These are phyloP conservation scores for Holothuria scabra DNA, from an alignment of 53 echinoderm and acorn worm genomes.

Conservation along the genomic window DNA sequence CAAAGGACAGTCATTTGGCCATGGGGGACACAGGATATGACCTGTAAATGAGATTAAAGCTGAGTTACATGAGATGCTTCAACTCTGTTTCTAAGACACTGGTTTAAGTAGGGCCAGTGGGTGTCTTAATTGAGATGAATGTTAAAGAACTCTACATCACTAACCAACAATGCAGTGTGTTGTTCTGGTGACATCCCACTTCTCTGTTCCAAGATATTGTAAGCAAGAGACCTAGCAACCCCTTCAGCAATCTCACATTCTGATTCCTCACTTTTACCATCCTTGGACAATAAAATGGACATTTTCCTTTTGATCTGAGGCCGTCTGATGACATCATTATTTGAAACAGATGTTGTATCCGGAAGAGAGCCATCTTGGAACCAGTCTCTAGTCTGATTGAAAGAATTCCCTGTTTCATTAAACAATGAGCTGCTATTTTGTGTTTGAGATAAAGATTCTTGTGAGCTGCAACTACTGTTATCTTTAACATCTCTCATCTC, in stretches of 20 bases:
- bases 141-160: too few species aligned
- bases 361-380: not conserved
- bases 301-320: constrained; percentile 14
- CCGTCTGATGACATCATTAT: not conserved
- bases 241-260: constrained; percentile 66
- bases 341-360: constrained; percentile 12
- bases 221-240: constrained; percentile 82
- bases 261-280: not conserved
- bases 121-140: too few species aligned
- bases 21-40: too few species aligned
- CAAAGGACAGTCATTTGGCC: too few species aligned
- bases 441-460: not conserved
- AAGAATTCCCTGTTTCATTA: not conserved
- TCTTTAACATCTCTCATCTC: constrained; percentile 20
- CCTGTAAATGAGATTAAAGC: too few species aligned
- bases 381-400: not conserved
- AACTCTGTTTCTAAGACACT: too few species aligned
- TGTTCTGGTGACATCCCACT: constrained; percentile 56
- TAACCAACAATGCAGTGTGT: constrained; percentile 5
- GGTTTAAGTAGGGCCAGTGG: too few species aligned
- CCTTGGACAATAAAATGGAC: constrained; percentile 46
- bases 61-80: too few species aligned
- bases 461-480: not conserved
- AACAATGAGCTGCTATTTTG: not conserved
- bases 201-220: constrained; percentile 51